Percentiles rank a stretch among this genome's conserved stretches.
Evolutionary conservation across 1,140 invertebrate species (phyloP).

Genomic region (Drosophila arizonae): DNA sequence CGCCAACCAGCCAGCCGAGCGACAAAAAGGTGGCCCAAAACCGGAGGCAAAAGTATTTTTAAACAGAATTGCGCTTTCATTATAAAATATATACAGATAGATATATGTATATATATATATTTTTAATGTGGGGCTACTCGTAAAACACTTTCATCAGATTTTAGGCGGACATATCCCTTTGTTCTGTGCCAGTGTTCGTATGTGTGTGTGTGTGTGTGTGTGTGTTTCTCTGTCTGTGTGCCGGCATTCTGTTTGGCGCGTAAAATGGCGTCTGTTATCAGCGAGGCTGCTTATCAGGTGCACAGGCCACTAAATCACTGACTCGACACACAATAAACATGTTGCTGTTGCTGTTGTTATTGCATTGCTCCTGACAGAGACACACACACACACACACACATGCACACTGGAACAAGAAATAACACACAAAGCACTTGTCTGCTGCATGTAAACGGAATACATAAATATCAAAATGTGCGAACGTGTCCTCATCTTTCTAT

Average conservation of each 20-base stretch:
- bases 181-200: slow-evolving; percentile 1
- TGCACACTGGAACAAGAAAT: not conserved
- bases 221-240: slow-evolving; percentile 18
- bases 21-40: slow-evolving; percentile 11
- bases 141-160: not conserved
- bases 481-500: too few relatives aligned
- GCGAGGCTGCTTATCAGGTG: slow-evolving; percentile 48
- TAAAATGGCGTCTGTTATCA: slow-evolving; percentile 46
- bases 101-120: slow-evolving; percentile 7
- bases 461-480: slow-evolving; percentile 29
- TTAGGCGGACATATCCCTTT: slow-evolving; percentile 15
- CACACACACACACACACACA: slow-evolving; percentile 16
- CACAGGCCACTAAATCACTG: slow-evolving; percentile 31
- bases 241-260: slow-evolving; percentile 70
- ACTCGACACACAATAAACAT: slow-evolving; percentile 15
- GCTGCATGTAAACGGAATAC: slow-evolving; percentile 20
- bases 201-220: slow-evolving; percentile 6
- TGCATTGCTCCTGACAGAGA: slow-evolving; percentile 1
- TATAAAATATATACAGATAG: not conserved
- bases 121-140: slow-evolving; percentile 8
- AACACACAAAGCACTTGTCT: slow-evolving; percentile 15
- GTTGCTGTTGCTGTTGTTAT: slow-evolving; percentile 6
- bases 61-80: slow-evolving; percentile 5
- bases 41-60: slow-evolving; percentile 27
- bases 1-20: not conserved